A percentile compares a stretch with the other conserved stretches of the same genome.
Conservation (phyloP, 2,113 vertebrate genomes). For the Scomber japonicus region DNA sequence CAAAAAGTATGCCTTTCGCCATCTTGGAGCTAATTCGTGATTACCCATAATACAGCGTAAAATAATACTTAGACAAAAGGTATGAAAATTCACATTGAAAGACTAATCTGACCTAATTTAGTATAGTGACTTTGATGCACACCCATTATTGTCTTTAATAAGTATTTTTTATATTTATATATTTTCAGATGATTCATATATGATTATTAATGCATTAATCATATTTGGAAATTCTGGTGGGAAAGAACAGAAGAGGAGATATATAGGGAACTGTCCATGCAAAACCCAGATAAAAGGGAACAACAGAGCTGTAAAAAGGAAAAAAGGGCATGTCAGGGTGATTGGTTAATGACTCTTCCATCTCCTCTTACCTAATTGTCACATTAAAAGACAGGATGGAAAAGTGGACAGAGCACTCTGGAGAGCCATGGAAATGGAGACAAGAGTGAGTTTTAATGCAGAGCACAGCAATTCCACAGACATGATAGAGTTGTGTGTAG, state of each 20-base stretch:
- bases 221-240: background rate
- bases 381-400: slow-evolving; percentile 48
- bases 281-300: background rate
- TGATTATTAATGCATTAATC: background rate
- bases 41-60: no score
- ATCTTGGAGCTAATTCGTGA: no score
- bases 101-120: no score
- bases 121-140: no score
- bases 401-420: slow-evolving; percentile 34
- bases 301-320: background rate
- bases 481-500: slow-evolving; percentile 12
- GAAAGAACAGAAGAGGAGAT: background rate
- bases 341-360: slow-evolving; percentile 8
- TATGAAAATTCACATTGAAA: no score
- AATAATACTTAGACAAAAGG: no score
- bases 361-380: slow-evolving; percentile 37
- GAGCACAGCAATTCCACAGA: slow-evolving; percentile 39
- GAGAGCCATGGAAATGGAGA: slow-evolving; percentile 38
- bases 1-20: no score
- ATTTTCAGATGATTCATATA: background rate
- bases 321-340: background rate
- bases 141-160: no score
- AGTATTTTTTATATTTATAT: no score
- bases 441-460: slow-evolving; percentile 60
- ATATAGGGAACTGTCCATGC: background rate